phyloP scores from a whole-genome alignment of 2,113 vertebrate species.

The Antigone vipio region DNA sequence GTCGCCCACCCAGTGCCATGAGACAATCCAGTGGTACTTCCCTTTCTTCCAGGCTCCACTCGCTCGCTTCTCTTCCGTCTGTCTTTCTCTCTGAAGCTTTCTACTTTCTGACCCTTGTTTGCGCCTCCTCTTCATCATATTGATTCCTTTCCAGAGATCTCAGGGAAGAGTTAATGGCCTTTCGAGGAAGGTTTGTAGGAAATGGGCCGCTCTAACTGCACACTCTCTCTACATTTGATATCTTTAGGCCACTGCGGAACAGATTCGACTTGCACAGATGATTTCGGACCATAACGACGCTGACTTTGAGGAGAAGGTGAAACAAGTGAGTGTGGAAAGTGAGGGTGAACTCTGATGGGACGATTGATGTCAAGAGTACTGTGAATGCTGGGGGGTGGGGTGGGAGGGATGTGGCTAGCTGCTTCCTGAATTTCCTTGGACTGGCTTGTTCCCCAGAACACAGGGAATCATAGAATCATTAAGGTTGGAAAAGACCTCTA shows the following conservation, averaged over 20 bases:
- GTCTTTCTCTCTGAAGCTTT: background rate
- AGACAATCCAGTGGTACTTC: background rate
- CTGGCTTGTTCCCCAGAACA: background rate
- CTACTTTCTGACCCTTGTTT: background rate
- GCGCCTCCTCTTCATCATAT: accelerated
- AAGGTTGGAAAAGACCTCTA: too few species aligned
- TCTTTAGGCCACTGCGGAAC: conserved; percentile 93
- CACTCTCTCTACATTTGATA: background rate
- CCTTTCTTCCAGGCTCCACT: background rate
- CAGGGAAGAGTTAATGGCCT: background rate
- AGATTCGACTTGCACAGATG: conserved; percentile 99
- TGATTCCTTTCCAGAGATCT: background rate
- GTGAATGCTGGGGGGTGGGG: accelerated
- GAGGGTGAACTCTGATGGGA: background rate
- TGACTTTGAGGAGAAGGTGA: conserved; percentile 98
- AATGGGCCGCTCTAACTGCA: accelerated
- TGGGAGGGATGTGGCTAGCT: background rate
- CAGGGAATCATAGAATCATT: too few species aligned
- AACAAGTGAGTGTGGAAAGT: conserved; percentile 83
- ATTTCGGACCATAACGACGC: conserved; percentile 98
- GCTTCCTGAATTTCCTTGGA: background rate
- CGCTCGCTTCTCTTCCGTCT: background rate
- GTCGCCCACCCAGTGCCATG: accelerated
- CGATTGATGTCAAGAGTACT: background rate
- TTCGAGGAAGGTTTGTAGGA: background rate